Evolutionary conservation across 2,888 invertebrate species (phyloP), one percentile per base, ranked within the genome.

Genomic region (Hartigia nigra): DNA sequence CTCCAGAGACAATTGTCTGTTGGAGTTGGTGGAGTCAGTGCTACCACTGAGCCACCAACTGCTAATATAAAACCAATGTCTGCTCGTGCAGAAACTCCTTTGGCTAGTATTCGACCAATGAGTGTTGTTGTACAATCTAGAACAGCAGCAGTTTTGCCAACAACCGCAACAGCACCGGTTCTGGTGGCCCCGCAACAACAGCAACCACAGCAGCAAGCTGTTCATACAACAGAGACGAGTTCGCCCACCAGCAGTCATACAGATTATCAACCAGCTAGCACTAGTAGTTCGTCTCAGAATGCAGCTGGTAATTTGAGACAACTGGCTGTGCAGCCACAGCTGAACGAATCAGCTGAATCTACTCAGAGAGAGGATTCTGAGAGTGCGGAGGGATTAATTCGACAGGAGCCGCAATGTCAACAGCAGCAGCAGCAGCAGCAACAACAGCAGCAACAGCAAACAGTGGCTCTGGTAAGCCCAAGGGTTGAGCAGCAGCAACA

Each of bases 41-140:
- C 92, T 1, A 92, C 92, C 3, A 92, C 92, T 0, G 95, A 95
- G 84, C 94, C 95, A 37, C 95, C 96, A 0, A 98, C 98, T 0
- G 98, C 98, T 9, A 98, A 98, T 90, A 98, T 98, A 74, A 97
- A 97, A 91, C 98, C 98, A 0, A 97, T 98, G 96, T 96, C 98
- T 4, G 97, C 97, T 86, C 93, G 95, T 3, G 94, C 95, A 9
- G 96, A 97, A 90, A 97, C 98, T 0, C 98, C 96, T 0, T 93
- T 98, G 82, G 98, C 98, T 32, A 98, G 98, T 86, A 98, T 98
- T 87, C 94, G 98, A 69, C 98, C 98, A 0, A 97, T 98, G 94
- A 95, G 96, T 2, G 91, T 91, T 4, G 94, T 95, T 77, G 95
- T 95, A 76, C 93, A 94, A 82, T 93, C 95, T 69, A 92, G 95